Base-by-base conservation (phyloP, 2,113 vertebrate genomes). In the Carlito syrichta region DNA sequence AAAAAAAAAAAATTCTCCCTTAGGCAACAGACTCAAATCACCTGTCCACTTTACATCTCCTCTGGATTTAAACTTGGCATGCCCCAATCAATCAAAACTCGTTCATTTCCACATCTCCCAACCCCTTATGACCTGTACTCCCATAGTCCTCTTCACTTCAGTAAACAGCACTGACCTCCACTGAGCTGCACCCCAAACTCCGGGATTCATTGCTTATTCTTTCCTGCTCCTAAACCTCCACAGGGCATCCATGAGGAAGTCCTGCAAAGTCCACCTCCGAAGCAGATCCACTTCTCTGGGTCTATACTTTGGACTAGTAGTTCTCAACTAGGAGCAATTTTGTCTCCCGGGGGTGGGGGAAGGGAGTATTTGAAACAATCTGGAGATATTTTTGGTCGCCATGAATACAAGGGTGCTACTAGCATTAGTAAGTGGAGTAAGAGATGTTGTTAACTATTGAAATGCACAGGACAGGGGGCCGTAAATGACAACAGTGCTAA, bases 51-150 rank as follows among this genome's bases (percentile, higher is more conserved):
- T 22, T 22, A 19, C 38, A 13, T 20, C 22, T 63, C 23, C 22
- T 62, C 52, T 32, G 63, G 81, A 58, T 69, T 85, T 62, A 89
- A 85, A 71, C 30, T 9, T 48, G 19, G 43, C 32, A 43, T 22
- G 50, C 35, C 38, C 13, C 63, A 86, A 74, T 52, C 10, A 2
- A 58, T n/a, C 5, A 22, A 5, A 69, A 38, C 3, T 27, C 27
- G 48, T 3, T 48, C 30, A 50, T 50, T 89, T 40, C 32, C 0
- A 52, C 35, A 7, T 32, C 4, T 3, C 11, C n/a, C 9, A 56
- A 17, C 4, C 5, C 76, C 63, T 35, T 0, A n/a, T 11, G 6
- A 69, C 14, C 12, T 8, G 27, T 45, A 1, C 25, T 40, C 2
- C 30, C 22, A 9, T 2, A 35, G 17, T 54, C 43, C 62, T 56